These are phyloP conservation scores for Calcarius lapponicus DNA, from an alignment of 2,797 vertebrate genomes.

Conservation along the genomic window DNA sequence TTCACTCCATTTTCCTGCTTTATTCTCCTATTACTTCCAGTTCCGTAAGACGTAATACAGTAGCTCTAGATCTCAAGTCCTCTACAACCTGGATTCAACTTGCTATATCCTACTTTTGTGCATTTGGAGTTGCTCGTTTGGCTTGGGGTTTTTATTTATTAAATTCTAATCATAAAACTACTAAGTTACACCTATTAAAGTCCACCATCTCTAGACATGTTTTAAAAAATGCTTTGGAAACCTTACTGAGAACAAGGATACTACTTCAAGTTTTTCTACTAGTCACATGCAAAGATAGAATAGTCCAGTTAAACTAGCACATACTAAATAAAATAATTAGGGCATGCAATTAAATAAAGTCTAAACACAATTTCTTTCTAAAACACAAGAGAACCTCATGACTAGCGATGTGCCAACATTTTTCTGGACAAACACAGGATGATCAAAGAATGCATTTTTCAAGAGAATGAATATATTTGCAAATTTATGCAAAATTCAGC, in stretches of 20 bases:
- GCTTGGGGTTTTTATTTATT: neutral
- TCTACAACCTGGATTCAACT: neutral
- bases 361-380: neutral
- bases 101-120: neutral
- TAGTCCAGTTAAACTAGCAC: neutral
- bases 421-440: neutral
- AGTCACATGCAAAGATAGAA: neutral
- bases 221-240: neutral
- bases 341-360: neutral
- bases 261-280: neutral
- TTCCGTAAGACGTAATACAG: neutral
- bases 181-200: neutral
- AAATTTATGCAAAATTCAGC: neutral
- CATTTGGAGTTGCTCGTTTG: neutral
- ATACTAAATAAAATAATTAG: neutral
- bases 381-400: neutral
- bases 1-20: neutral
- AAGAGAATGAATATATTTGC: neutral
- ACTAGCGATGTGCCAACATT: neutral
- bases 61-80: neutral
- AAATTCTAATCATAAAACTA: neutral
- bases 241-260: neutral
- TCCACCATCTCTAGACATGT: neutral
- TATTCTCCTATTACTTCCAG: neutral
- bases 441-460: neutral